These are phyloP conservation scores for Condylura cristata DNA, from an alignment of 2,113 vertebrate species.

Conservation along the genomic window DNA sequence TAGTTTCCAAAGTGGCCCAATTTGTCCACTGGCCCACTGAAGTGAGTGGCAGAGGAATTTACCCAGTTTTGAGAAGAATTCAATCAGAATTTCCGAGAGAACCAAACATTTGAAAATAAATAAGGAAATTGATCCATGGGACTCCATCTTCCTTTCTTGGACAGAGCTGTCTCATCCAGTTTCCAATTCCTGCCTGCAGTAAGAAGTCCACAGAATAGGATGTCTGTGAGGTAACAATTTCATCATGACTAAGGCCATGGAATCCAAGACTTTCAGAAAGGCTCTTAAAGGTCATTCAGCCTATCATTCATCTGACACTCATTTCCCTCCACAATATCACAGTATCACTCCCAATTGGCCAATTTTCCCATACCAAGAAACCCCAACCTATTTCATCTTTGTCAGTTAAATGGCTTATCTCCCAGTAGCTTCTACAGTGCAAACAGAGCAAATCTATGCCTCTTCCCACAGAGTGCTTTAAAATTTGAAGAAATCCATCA, in stretches of 20 bases:
- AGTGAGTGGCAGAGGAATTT: neutral
- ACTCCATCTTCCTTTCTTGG: slow-evolving; percentile 17
- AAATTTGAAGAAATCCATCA: neutral
- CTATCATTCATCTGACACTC: neutral
- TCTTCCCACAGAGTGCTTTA: neutral
- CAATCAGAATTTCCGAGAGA: neutral
- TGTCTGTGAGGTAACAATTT: slow-evolving; percentile 54
- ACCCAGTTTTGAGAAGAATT: neutral
- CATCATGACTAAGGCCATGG: slow-evolving; percentile 18
- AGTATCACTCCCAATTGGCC: neutral
- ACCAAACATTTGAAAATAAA: slow-evolving; percentile 4
- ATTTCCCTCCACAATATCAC: neutral
- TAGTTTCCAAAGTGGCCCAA: neutral
- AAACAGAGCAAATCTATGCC: neutral
- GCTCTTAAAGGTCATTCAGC: neutral
- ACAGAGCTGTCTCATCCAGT: neutral
- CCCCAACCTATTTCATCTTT: neutral
- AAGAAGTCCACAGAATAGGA: neutral
- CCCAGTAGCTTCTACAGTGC: neutral
- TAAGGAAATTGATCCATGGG: neutral
- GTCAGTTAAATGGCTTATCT: neutral
- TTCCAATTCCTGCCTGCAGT: neutral
- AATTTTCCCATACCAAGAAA: slow-evolving; percentile 3
- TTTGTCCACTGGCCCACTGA: neutral
- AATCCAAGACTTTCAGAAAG: slow-evolving; percentile 40